phyloP scores from a whole-genome alignment of 2,888 invertebrate species.

The Hipparchia sbordonii region DNA sequence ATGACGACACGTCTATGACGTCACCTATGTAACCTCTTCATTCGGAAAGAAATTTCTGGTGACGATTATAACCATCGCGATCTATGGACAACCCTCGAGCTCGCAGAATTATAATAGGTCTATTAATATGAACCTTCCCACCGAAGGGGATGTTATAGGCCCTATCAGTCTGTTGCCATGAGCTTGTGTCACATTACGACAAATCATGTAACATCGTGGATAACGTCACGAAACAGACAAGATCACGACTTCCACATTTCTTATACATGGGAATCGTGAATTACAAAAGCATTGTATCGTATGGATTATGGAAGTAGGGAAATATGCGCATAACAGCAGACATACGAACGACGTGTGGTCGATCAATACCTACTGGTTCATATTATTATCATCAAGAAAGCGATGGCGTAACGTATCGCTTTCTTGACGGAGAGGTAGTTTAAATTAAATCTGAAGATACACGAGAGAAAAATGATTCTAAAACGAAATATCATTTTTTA shows the following conservation, averaged over 20 bases:
- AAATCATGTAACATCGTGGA: not conserved
- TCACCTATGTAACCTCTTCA: too few species aligned
- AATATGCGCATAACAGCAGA: not conserved
- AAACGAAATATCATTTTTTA: too few species aligned
- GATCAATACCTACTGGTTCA: not conserved
- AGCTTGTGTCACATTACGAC: not conserved
- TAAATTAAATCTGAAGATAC: not conserved
- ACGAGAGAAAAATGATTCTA: not conserved
- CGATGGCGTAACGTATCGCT: not conserved
- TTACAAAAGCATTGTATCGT: not conserved
- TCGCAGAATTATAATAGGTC: too few species aligned
- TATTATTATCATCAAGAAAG: not conserved
- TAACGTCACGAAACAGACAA: not conserved
- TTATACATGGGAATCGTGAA: constrained; percentile 2
- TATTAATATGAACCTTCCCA: too few species aligned
- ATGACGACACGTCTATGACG: too few species aligned
- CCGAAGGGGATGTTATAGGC: not conserved
- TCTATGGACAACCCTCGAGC: too few species aligned
- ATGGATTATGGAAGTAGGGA: not conserved
- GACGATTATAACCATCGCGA: too few species aligned
- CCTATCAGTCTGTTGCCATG: not conserved
- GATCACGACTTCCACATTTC: constrained; percentile 12
- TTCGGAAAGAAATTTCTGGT: too few species aligned
- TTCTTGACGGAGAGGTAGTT: not conserved
- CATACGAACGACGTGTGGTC: not conserved